These are phyloP conservation scores for Microctonus brassicae DNA, from an alignment of 2,888 invertebrate species.

Conservation along the genomic window DNA sequence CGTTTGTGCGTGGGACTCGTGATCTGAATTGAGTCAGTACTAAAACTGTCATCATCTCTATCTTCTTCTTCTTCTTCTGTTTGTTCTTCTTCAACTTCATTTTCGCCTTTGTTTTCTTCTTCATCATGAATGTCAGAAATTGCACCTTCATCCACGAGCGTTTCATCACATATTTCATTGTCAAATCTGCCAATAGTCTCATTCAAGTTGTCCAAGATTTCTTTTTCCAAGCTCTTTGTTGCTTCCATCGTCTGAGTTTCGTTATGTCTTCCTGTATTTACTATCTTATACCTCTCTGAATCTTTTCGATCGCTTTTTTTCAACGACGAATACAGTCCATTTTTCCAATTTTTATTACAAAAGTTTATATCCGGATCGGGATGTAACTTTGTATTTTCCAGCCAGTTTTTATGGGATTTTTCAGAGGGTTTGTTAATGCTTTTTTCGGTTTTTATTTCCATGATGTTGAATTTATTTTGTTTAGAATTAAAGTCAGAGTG, in stretches of 20 bases:
- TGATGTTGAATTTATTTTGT: not conserved
- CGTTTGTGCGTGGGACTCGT: constrained; percentile 47
- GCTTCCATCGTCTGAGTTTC: constrained; percentile 25
- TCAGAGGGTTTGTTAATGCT: not conserved
- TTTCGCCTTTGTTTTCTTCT: not conserved
- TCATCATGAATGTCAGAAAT: constrained; percentile 30
- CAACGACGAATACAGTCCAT: constrained; percentile 4
- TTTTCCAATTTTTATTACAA: constrained; percentile 16
- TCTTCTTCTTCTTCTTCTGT: constrained; percentile 11
- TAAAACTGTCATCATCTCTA: constrained; percentile 52
- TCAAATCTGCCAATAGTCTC: constrained; percentile 64
- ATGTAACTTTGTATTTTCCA: constrained; percentile 52
- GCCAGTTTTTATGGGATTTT: constrained; percentile 32
- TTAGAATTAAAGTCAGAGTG: not conserved
- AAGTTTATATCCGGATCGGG: constrained; percentile 3
- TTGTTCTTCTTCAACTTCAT: constrained; percentile 14
- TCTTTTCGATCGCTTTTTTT: not conserved
- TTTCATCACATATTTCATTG: constrained; percentile 47
- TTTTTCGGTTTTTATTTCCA: not conserved
- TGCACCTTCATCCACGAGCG: constrained; percentile 20
- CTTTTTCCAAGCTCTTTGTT: constrained; percentile 39
- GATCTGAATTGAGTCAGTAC: constrained; percentile 59
- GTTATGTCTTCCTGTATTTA: constrained; percentile 21
- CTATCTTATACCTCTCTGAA: not conserved
- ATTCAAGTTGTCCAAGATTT: constrained; percentile 61